Conservation (phyloP, 2,797 vertebrate species). For the Crocidura indochinensis region DNA sequence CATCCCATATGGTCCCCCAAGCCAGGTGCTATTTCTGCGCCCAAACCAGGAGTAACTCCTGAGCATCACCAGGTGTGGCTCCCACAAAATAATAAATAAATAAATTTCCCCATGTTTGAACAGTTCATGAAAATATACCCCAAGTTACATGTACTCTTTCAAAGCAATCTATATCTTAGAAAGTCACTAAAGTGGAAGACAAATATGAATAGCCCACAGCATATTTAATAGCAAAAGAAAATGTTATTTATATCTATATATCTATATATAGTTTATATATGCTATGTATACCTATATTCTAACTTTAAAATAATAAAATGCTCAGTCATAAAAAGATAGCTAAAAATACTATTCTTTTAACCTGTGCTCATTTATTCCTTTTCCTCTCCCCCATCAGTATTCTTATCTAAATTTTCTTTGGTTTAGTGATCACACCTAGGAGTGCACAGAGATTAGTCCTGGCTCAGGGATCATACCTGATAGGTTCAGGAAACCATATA, state of each 20-base stretch:
- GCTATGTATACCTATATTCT: too few relatives aligned
- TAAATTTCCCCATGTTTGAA: background rate
- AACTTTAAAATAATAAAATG: background rate
- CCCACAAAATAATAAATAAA: too few relatives aligned
- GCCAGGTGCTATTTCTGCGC: too few relatives aligned
- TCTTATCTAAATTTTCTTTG: background rate
- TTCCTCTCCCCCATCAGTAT: background rate
- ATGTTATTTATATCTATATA: too few relatives aligned
- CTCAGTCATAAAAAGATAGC: background rate
- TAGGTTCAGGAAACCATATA: too few relatives aligned
- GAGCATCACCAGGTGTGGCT: too few relatives aligned
- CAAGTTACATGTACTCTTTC: background rate
- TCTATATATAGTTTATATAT: too few relatives aligned
- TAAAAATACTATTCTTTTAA: background rate
- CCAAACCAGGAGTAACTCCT: too few relatives aligned
- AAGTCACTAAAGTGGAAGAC: background rate
- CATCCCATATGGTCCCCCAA: too few relatives aligned
- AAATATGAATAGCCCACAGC: background rate
- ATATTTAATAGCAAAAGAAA: constrained; percentile 1
- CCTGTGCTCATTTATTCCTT: background rate
- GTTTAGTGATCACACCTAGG: too few relatives aligned
- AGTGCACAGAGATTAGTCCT: too few relatives aligned
- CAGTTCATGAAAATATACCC: background rate
- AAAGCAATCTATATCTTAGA: background rate
- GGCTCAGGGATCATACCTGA: too few relatives aligned